These are phyloP conservation scores for Solenopsis invicta DNA, from an alignment of 1,140 invertebrate species.

Conservation along the genomic window DNA sequence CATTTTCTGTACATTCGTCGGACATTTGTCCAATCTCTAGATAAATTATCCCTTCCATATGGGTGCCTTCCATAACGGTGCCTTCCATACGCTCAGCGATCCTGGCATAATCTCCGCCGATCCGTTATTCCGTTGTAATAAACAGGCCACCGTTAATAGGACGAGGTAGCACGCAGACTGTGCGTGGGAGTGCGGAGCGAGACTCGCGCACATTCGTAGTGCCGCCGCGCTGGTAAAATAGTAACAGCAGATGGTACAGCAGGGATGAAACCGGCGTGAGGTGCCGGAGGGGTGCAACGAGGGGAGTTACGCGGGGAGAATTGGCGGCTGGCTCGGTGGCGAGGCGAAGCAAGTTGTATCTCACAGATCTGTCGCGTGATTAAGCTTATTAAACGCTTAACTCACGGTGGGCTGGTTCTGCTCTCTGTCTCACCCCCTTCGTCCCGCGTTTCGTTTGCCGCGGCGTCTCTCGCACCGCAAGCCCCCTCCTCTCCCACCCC, in stretches of 20 bases:
- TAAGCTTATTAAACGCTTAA: constrained; percentile 88
- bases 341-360: constrained; percentile 86
- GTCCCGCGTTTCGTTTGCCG: constrained; percentile 48
- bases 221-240: constrained; percentile 84
- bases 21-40: background rate
- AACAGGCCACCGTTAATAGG: constrained; percentile 86
- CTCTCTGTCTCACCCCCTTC: constrained; percentile 55
- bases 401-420: constrained; percentile 79
- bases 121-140: constrained; percentile 82
- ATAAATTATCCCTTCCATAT: background rate
- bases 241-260: constrained; percentile 86
- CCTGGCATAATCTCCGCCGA: constrained; percentile 77
- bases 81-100: constrained; percentile 3
- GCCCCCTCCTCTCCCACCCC: background rate
- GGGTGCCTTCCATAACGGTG: constrained; percentile 1
- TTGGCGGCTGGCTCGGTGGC: constrained; percentile 79
- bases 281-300: constrained; percentile 46
- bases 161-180: constrained; percentile 70
- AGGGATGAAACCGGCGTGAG: constrained; percentile 71
- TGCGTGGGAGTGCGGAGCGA: constrained; percentile 73
- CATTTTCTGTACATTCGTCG: background rate
- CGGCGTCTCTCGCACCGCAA: constrained; percentile 33
- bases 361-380: constrained; percentile 87
- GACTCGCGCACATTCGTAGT: constrained; percentile 83
- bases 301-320: constrained; percentile 64